Conservation (phyloP, 2,113 vertebrate genomes). For the Elephas maximus region DNA sequence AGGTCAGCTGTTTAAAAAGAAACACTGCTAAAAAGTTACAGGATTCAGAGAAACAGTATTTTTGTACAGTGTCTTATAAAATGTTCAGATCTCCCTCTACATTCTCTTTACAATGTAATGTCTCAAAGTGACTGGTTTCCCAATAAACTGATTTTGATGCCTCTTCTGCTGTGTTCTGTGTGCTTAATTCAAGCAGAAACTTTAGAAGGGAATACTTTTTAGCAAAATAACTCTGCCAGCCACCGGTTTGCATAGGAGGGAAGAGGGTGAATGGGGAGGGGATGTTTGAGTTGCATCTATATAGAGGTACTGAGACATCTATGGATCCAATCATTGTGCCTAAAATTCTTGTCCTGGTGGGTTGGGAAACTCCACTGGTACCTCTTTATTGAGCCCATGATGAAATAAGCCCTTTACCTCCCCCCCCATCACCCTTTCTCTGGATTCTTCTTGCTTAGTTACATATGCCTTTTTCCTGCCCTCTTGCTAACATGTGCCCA, state of each 20-base stretch:
- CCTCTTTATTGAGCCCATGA: conserved; percentile 39
- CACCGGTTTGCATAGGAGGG: conserved; percentile 6
- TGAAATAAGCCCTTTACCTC: conserved; percentile 61
- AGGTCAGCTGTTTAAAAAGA: conserved; percentile 56
- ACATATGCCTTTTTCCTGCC: conserved; percentile 89
- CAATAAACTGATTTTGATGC: conserved; percentile 88
- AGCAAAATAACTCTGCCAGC: conserved; percentile 17
- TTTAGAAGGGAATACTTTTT: conserved; percentile 13
- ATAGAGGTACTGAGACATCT: background rate
- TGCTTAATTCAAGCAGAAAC: conserved; percentile 80
- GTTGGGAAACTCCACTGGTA: conserved; percentile 54
- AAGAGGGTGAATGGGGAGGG: conserved; percentile 46
- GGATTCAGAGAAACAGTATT: conserved; percentile 78
- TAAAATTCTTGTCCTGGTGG: conserved; percentile 38
- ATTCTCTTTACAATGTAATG: conserved; percentile 80
- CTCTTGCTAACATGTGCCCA: conserved; percentile 89
- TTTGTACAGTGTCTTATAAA: conserved; percentile 70
- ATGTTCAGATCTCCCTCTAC: conserved; percentile 60
- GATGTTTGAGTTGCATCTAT: background rate
- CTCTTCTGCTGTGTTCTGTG: conserved; percentile 72
- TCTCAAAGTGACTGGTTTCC: conserved; percentile 80
- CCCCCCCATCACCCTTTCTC: conserved; percentile 63
- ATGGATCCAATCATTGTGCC: conserved; percentile 5
- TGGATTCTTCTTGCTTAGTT: conserved; percentile 85
- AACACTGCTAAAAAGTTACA: background rate